Base-by-base conservation (phyloP, 2,888 invertebrate genomes). In the Epirrhoe alternata region DNA sequence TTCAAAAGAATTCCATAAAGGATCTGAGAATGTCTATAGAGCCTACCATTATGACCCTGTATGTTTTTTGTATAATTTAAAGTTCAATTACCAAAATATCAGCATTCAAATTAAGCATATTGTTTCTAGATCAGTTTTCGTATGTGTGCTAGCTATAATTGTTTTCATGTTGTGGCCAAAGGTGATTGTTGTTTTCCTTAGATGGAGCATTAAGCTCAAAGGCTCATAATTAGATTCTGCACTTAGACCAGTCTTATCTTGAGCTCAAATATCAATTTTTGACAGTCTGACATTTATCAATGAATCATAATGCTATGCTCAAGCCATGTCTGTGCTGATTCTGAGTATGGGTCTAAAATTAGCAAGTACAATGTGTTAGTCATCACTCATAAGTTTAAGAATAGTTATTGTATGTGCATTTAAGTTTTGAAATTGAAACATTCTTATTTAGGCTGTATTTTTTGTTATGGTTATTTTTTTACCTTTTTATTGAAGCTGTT, bases 81-180 rank as follows among this genome's bases (percentile, higher is more conserved):
- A 55, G 56, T 31, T 45, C 45, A 45, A 45, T 31, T 0, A 17
- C 47, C 35, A 35, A 35, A 7, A 6, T 10, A 6, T 6, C 12
- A 45, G 14, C 45, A 47, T 49, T 52, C n/a, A 17, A 47, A 14
- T 35, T 64, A 12, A 47, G 17, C 24, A 6, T 24, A 10, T 17
- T 0, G 24, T 12, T 24, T 12, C 31, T 42, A 45, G 33, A 30
- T 47, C 68, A 64, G 64, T 38, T 69, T 64, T 72, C 49, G 55
- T 68, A 61, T 66, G 33, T 33, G 63, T 67, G 42, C 61, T 61
- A 57, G 38, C 7, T 49, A 17, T 14, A 17, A 45, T 33, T 53
- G 35, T n/a, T 49, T 62, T 59, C 45, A 64, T 68, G 68, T 68
- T 65, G 65, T 68, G 61, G 64, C 68, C 71, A 68, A 69, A 68